A percentile compares a stretch with the other conserved stretches of the same genome.
Evolutionary conservation across 2,888 invertebrate genomes (phyloP).

Genomic region (Willowsia nigromaculata): DNA sequence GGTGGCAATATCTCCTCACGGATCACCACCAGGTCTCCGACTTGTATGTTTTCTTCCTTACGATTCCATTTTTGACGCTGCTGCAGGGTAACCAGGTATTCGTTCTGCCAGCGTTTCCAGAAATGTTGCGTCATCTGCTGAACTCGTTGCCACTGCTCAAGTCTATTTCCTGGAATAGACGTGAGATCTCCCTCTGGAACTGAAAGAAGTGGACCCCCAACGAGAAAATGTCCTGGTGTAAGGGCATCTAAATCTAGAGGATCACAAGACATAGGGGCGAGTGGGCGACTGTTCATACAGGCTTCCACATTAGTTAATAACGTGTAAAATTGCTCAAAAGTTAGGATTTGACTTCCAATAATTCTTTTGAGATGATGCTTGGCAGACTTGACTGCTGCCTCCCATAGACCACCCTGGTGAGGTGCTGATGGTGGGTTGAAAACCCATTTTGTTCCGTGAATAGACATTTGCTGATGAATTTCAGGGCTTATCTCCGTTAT

Average conservation of each 20-base stretch:
- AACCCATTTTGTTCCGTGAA: constrained; percentile 78
- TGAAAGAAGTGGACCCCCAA: constrained; percentile 75
- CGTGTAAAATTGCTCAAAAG: constrained; percentile 79
- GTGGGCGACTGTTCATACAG: constrained; percentile 79
- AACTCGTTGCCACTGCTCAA: constrained; percentile 49
- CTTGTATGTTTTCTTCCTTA: not conserved
- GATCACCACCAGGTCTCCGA: constrained; percentile 58
- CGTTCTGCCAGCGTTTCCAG: too few relatives aligned
- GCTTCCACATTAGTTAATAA: constrained; percentile 79
- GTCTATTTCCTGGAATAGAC: not conserved
- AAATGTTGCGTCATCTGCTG: constrained; percentile 59
- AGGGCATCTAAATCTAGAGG: constrained; percentile 77
- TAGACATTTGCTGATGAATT: not conserved
- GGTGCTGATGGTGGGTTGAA: constrained; percentile 80
- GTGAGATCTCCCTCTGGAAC: constrained; percentile 45
- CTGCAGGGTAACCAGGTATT: constrained; percentile 58
- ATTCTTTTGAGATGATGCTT: constrained; percentile 79
- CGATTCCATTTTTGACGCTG: constrained; percentile 60
- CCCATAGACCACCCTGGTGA: constrained; percentile 80
- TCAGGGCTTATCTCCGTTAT: not conserved
- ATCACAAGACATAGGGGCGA: constrained; percentile 76
- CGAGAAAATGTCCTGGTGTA: constrained; percentile 76
- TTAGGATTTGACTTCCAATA: constrained; percentile 71
- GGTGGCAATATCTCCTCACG: constrained; percentile 53
- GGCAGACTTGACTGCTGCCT: constrained; percentile 79